A percentile compares a stretch with the other conserved stretches of the same genome.
phyloP scores from a whole-genome alignment of 1,140 invertebrate genomes.

The Pteromalus puparum region DNA sequence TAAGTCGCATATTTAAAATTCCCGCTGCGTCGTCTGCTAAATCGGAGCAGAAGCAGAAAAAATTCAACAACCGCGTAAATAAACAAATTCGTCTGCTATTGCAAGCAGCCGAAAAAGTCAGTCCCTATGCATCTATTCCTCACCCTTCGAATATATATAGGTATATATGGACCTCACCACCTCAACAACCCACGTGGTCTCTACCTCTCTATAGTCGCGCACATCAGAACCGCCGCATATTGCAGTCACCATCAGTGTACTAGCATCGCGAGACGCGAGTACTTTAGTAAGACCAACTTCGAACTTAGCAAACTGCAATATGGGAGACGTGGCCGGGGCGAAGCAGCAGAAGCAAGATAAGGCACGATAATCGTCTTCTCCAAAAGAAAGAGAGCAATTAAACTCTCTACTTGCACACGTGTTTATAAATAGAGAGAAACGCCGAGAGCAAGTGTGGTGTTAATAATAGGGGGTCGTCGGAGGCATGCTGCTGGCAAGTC shows the following conservation, averaged over 20 bases:
- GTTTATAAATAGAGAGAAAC: not conserved
- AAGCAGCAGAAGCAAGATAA: slow-evolving; percentile 79
- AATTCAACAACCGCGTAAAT: not conserved
- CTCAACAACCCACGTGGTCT: too few relatives aligned
- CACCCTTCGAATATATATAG: too few relatives aligned
- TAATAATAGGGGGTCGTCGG: not conserved
- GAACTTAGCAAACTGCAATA: slow-evolving; percentile 43
- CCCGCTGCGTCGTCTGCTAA: not conserved
- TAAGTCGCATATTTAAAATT: not conserved
- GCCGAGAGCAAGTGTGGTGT: not conserved
- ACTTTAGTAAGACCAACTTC: too few relatives aligned
- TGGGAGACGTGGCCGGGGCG: slow-evolving; percentile 69
- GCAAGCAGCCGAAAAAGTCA: not conserved
- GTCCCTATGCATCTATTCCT: not conserved
- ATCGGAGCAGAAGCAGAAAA: not conserved
- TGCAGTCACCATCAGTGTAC: too few relatives aligned
- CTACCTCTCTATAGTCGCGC: too few relatives aligned
- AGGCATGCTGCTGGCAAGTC: slow-evolving; percentile 33
- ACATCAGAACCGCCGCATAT: too few relatives aligned
- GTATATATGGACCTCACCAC: too few relatives aligned
- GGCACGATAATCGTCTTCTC: slow-evolving; percentile 75
- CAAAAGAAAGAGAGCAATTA: not conserved
- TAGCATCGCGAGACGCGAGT: too few relatives aligned
- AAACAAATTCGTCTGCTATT: not conserved
- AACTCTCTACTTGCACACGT: not conserved